Base-by-base conservation (phyloP, 2,113 vertebrate species). In the Corydoras maculifer region DNA sequence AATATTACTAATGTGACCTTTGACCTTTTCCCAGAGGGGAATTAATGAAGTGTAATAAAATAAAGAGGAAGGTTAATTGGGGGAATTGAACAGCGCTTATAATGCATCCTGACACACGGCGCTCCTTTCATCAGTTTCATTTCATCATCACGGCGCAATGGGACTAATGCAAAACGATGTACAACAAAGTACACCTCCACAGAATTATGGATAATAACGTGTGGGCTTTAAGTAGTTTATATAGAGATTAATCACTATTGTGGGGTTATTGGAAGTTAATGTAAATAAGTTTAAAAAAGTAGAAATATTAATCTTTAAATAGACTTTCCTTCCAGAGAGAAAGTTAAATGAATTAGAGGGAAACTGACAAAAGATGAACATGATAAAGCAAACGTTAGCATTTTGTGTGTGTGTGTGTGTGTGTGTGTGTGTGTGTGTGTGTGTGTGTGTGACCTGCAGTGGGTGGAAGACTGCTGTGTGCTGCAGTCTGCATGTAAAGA, bases 401-500 rank as follows among this genome's bases (percentile, higher is more conserved):
- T 25, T 25, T 25, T 25, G 18, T 25, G 18, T 25, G 18, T 25
- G 18, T 25, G 18, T n/a, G n/a, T 31, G 3, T 50, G 54, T 4
- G 59, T 25, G 58, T 51, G 58, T 53, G 48, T 70, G 48, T 60
- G 35, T 51, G 49, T 18, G 50, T 30, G 50, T 25, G 31, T 49
- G 55, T 25, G 69, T 29, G 62, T n/a, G 48, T 15, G 62, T 18
- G 54, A 55, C 32, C 65, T 68, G 72, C 51, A 35, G 65, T 74
- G 58, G 72, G 72, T 49, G 72, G 72, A 68, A 68, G 72, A 74
- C 54, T 68, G 72, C 64, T 51, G 60, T 15, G 66, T 72, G 78
- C 75, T 69, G 78, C 73, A 75, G 75, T 77, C 69, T 75, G 78
- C 71, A 74, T 72, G 73, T 66, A 69, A 77, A 80, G 72, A 54